These are phyloP conservation scores for Pyrgilauda ruficollis DNA, from an alignment of 2,113 vertebrate genomes.

Conservation along the genomic window DNA sequence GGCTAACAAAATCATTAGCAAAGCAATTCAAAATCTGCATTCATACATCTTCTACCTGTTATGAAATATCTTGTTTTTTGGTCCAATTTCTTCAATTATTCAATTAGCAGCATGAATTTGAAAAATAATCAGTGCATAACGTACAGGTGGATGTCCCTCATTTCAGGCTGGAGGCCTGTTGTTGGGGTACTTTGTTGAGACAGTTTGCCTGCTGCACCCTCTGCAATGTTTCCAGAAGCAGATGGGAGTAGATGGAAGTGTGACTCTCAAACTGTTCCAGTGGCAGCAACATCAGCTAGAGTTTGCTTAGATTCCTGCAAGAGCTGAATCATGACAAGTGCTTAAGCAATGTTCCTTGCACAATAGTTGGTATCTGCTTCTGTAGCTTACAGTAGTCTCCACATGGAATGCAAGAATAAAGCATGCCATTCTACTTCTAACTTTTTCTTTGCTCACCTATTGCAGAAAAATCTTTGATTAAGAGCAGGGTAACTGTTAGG, in stretches of 20 bases:
- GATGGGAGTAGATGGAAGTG: neutral
- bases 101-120: neutral
- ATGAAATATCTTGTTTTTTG: fast-evolving
- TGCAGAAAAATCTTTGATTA: neutral
- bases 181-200: neutral
- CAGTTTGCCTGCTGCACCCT: neutral
- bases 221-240: neutral
- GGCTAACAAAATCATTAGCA: neutral
- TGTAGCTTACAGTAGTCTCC: neutral
- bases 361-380: neutral
- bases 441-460: neutral
- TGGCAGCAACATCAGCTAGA: neutral
- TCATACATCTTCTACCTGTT: neutral
- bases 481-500: neutral
- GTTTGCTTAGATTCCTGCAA: neutral
- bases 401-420: neutral
- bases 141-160: neutral
- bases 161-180: neutral
- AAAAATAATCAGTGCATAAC: neutral
- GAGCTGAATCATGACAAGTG: neutral
- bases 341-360: neutral
- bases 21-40: neutral
- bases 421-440: neutral
- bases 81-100: neutral
- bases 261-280: neutral